These are phyloP conservation scores for Plutella xylostella DNA, from an alignment of 2,888 invertebrate species.

Conservation along the genomic window DNA sequence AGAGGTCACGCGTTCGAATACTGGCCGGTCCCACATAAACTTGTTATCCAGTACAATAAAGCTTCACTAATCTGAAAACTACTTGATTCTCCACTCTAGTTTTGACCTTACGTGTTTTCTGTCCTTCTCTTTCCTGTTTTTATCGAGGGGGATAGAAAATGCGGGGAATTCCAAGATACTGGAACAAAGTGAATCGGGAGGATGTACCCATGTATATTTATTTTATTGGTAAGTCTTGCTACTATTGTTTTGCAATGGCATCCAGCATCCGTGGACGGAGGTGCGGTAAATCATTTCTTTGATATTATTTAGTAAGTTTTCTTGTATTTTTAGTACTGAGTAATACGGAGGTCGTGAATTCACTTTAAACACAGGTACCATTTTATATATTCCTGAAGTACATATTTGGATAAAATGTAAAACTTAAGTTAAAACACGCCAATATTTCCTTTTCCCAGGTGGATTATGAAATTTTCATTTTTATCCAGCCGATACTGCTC, in stretches of 20 bases:
- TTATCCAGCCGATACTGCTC: too few relatives aligned
- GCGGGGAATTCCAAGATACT: too few relatives aligned
- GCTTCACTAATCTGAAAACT: neutral
- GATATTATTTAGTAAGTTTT: neutral
- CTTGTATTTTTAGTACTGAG: neutral
- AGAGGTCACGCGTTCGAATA: constrained; percentile 47
- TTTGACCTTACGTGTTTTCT: too few relatives aligned
- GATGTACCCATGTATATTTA: constrained; percentile 41
- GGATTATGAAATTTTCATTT: too few relatives aligned
- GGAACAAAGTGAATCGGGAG: constrained; percentile 19
- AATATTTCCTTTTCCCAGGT: too few relatives aligned
- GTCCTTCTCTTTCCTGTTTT: neutral
- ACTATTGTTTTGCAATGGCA: constrained; percentile 34
- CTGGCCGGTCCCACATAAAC: constrained; percentile 43
- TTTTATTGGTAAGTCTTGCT: constrained; percentile 38
- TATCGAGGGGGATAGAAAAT: too few relatives aligned
- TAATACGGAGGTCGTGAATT: neutral
- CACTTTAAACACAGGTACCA: neutral
- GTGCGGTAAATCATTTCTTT: constrained; percentile 1
- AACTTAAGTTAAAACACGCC: too few relatives aligned
- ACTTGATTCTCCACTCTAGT: too few relatives aligned
- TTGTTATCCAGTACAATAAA: constrained; percentile 46
- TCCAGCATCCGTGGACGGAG: neutral
- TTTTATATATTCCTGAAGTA: neutral
- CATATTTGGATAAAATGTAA: too few relatives aligned